Percentiles rank a stretch among this genome's conserved stretches.
phyloP scores from a whole-genome alignment of 2,113 vertebrate species.

The Megatriorchis doriae region DNA sequence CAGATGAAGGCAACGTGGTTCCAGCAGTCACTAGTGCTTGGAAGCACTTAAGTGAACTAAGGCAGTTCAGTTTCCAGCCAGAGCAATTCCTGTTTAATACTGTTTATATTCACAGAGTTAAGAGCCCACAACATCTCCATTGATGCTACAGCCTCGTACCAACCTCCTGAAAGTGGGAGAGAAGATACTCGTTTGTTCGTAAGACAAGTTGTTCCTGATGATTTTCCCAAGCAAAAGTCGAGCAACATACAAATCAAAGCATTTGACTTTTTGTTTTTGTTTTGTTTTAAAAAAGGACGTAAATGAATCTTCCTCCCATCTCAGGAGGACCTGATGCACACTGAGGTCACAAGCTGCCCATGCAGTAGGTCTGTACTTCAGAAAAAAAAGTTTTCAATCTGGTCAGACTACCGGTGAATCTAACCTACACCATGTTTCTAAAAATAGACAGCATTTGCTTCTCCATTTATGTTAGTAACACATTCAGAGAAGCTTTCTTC shows the following conservation, averaged over 20 bases:
- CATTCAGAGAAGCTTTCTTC: not conserved
- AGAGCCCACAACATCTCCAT: not conserved
- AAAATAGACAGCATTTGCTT: not conserved
- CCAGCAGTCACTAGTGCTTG: not conserved
- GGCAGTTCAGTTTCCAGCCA: not conserved
- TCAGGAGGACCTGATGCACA: not conserved
- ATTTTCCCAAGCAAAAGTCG: not conserved
- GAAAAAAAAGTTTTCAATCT: not conserved
- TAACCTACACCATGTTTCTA: not conserved
- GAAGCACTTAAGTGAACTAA: not conserved
- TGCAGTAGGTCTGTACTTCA: not conserved
- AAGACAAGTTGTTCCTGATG: not conserved
- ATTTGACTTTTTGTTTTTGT: not conserved
- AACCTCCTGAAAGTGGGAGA: not conserved
- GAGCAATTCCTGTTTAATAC: not conserved
- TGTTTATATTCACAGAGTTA: not conserved
- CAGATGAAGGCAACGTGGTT: not conserved
- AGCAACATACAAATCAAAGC: not conserved
- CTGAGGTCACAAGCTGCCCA: not conserved
- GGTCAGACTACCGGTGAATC: not conserved
- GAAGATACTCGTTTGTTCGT: rapidly evolving
- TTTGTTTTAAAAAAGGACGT: not conserved
- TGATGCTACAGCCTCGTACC: not conserved
- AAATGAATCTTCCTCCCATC: rapidly evolving
- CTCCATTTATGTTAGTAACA: not conserved